These are phyloP conservation scores for Coenonympha glycerion DNA, from an alignment of 2,888 invertebrate genomes.

Conservation along the genomic window DNA sequence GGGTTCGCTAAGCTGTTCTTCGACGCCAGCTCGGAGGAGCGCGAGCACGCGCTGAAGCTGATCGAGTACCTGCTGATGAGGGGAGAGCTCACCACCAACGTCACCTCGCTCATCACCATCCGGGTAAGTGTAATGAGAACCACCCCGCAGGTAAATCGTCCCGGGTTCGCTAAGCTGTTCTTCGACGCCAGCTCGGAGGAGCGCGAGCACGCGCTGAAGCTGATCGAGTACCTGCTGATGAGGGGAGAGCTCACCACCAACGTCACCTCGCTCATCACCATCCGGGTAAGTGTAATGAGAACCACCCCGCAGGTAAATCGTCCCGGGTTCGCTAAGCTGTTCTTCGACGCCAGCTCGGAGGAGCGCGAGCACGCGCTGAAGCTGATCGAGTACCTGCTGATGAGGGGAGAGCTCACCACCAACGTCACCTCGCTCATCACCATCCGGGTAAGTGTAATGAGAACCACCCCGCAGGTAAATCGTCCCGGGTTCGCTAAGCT, in stretches of 20 bases:
- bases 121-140: no score
- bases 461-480: no score
- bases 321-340: constrained; percentile 91
- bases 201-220: constrained; percentile 89
- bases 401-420: constrained; percentile 84
- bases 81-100: constrained; percentile 80
- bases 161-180: constrained; percentile 91
- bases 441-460: constrained; percentile 72
- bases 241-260: constrained; percentile 82
- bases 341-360: constrained; percentile 88
- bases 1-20: constrained; percentile 93
- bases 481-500: constrained; percentile 91
- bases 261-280: constrained; percentile 76
- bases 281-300: no score
- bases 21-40: constrained; percentile 88
- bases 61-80: constrained; percentile 92
- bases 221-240: constrained; percentile 91
- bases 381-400: constrained; percentile 89
- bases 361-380: constrained; percentile 92
- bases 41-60: constrained; percentile 90
- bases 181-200: constrained; percentile 90
- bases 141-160: constrained; percentile 83
- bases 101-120: constrained; percentile 77
- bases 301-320: constrained; percentile 83
- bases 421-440: constrained; percentile 77